Conservation (phyloP, 2,888 invertebrate species). For the Melikaiella ostensackeni region DNA sequence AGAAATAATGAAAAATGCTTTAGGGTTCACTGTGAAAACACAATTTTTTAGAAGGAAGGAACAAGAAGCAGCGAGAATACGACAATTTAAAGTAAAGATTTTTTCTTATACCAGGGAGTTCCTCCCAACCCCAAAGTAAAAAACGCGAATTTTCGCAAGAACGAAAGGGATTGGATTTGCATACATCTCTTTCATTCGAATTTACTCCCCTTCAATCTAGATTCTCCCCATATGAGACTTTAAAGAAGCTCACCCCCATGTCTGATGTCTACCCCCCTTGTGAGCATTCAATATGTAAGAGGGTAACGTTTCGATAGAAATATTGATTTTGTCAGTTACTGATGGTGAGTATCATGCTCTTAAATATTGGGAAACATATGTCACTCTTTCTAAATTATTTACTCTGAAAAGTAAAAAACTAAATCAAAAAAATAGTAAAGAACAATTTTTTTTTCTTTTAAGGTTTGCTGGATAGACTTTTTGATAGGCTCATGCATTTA, state of each 20-base stretch:
- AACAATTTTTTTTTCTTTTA: neutral
- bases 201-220: conserved; percentile 5
- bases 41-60: neutral
- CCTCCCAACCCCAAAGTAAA: neutral
- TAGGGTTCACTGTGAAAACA: neutral
- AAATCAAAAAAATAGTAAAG: neutral
- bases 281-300: neutral
- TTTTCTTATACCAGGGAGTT: neutral
- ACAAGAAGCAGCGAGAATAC: neutral
- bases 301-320: neutral
- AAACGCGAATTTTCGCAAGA: neutral
- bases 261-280: neutral
- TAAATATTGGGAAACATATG: conserved; percentile 69
- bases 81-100: neutral
- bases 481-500: no score
- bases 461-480: no score
- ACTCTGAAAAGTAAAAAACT: neutral
- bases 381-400: conserved; percentile 38
- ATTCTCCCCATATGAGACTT: neutral
- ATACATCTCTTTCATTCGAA: conserved; percentile 6
- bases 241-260: conserved; percentile 5
- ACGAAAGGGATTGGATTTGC: neutral
- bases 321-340: conserved; percentile 1
- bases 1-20: neutral
- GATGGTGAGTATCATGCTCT: neutral